Conservation (phyloP, 2,797 vertebrate species). For the Petrocephalus schoutedeni region DNA sequence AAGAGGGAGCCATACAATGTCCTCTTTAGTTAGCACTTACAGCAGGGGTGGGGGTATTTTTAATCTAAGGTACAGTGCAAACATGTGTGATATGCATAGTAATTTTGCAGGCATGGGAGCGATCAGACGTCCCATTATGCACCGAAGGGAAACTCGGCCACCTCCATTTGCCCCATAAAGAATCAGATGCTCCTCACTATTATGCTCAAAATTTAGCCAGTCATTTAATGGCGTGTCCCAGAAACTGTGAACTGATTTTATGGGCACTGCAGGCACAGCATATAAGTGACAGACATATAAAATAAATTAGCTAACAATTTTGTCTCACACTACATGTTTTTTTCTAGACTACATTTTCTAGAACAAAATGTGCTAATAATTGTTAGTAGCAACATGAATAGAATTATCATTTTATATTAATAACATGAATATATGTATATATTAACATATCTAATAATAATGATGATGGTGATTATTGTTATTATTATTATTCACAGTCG, state of each 20-base stretch:
- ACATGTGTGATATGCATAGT: constrained; percentile 13
- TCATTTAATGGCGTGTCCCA: background rate
- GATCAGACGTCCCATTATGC: background rate
- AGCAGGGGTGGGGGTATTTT: background rate
- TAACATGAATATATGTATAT: background rate
- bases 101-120: background rate
- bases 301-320: background rate
- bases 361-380: background rate
- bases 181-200: background rate
- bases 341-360: background rate
- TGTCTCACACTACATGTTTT: background rate
- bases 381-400: background rate
- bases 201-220: background rate
- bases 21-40: background rate
- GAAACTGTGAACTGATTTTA: background rate
- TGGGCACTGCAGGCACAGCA: background rate
- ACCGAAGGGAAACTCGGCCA: background rate
- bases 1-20: background rate
- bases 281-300: background rate
- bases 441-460: background rate
- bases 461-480: background rate
- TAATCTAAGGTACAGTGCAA: constrained; percentile 4
- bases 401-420: background rate
- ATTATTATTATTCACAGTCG: background rate
- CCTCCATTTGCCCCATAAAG: background rate